A percentile compares a stretch with the other conserved stretches of the same genome.
Conservation (phyloP, 2,888 invertebrate species). For the Phyllotreta striolata region DNA sequence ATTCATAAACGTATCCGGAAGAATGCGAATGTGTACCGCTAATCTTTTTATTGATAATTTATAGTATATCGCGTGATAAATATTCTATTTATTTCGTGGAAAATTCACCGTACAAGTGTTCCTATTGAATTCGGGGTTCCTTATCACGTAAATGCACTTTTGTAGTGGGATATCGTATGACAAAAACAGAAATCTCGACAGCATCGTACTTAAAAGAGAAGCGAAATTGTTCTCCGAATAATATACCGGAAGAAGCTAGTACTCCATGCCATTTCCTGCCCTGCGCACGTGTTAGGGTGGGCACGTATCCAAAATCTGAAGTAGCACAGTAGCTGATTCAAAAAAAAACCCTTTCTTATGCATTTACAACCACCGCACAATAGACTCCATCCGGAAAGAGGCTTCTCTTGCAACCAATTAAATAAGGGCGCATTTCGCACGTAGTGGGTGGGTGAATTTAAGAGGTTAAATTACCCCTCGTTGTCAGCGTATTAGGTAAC, state of each 20-base stretch:
- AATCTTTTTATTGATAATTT: slow-evolving; percentile 14
- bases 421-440: slow-evolving; percentile 14
- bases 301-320: slow-evolving; percentile 46
- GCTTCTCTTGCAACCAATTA: neutral
- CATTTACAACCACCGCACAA: slow-evolving; percentile 16
- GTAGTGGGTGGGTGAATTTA: slow-evolving; percentile 20
- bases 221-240: slow-evolving; percentile 43
- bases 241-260: slow-evolving; percentile 55
- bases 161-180: slow-evolving; percentile 24
- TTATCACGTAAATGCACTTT: slow-evolving; percentile 14
- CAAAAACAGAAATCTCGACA: slow-evolving; percentile 26
- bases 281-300: slow-evolving; percentile 52
- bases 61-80: too few species aligned
- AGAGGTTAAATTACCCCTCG: slow-evolving; percentile 27
- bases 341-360: slow-evolving; percentile 24
- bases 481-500: slow-evolving; percentile 20
- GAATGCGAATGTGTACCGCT: slow-evolving; percentile 30
- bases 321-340: slow-evolving; percentile 32
- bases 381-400: slow-evolving; percentile 17
- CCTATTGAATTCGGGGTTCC: too few species aligned
- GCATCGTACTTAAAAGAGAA: slow-evolving; percentile 25
- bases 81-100: too few species aligned
- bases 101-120: too few species aligned
- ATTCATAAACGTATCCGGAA: slow-evolving; percentile 33
- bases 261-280: slow-evolving; percentile 57